Base-by-base conservation (phyloP, 2,113 vertebrate species). In the Cavia aperea region DNA sequence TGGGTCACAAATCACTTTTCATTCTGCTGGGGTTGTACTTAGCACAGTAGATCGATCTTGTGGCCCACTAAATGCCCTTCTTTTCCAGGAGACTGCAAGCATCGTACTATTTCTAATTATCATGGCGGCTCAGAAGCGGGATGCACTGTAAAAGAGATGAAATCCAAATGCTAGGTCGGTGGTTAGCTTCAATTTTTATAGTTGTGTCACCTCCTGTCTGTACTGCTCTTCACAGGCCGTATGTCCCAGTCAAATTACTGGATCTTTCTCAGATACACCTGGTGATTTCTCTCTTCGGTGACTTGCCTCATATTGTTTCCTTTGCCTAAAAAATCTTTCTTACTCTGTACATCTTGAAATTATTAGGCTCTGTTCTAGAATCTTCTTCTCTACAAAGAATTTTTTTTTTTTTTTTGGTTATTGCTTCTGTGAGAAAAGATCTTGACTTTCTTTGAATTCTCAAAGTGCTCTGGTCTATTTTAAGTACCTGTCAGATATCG, bases 21-120 rank as follows among this genome's bases (percentile, higher is more conserved):
- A 58, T 90, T 60, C 39, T 68, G 62, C 56, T 70, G 58, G 33
- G 23, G 8, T 12, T 51, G 72, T 82, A 54, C 73, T 77, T 91
- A 43, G 0, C 65, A 29, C 89, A 89, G 56, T 92, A 92, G 91
- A 89, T 84, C 92, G n/a, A n/a, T n/a, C 24, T 75, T 63, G 36
- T 58, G 84, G 79, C 54, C 82, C 75, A 11, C 79, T 92, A 92
- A 94, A 91, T 86, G 78, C 75, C 81, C 95, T 49, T 73, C 63
- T 87, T 92, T 29, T 51, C 78, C 58, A 39, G 16, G 3, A 86
- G 90, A 90, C 78, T 46, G 72, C 83, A 90, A 91, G 93, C 77
- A 89, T 24, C 33, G 33, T 84, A 73, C 31, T 12, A 81, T 86
- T 77, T 83, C 92, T 91, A 77, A 78, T 75, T 58, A 33, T 60